Evolutionary conservation across 2,113 vertebrate genomes (phyloP).

Genomic region (Dryoscopus gambensis): DNA sequence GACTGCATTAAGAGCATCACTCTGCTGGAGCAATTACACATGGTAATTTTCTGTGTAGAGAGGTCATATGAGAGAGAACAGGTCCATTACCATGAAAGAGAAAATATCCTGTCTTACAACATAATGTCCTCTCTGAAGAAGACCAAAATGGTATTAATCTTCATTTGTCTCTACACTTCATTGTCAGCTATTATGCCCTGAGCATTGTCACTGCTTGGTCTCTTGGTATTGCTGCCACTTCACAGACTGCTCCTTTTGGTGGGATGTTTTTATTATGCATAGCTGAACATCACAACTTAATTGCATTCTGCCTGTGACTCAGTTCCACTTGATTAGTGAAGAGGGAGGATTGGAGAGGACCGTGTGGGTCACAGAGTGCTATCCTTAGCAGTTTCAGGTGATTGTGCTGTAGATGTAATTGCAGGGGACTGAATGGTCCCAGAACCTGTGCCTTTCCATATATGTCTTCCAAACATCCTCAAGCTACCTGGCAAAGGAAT

Average conservation of each 20-base stretch:
- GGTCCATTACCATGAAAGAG: background rate
- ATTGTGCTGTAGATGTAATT: background rate
- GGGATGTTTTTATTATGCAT: background rate
- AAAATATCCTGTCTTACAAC: background rate
- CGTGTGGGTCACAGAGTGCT: background rate
- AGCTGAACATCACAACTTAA: background rate
- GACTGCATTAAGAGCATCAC: background rate
- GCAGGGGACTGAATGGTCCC: background rate
- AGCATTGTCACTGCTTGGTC: background rate
- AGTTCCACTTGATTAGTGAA: background rate
- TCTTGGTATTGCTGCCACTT: background rate
- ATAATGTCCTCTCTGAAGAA: background rate
- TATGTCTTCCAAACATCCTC: background rate
- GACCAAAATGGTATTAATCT: background rate
- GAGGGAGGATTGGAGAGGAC: background rate
- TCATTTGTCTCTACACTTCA: conserved; percentile 5
- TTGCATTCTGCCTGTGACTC: background rate
- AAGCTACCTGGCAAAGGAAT: background rate
- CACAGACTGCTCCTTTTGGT: background rate
- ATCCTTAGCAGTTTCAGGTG: background rate
- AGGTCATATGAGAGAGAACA: background rate
- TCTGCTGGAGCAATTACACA: background rate
- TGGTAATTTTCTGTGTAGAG: background rate
- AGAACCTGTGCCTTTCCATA: background rate
- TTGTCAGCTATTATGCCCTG: background rate